These are phyloP conservation scores for Piaya cayana DNA, from an alignment of 2,113 vertebrate genomes.

Conservation along the genomic window DNA sequence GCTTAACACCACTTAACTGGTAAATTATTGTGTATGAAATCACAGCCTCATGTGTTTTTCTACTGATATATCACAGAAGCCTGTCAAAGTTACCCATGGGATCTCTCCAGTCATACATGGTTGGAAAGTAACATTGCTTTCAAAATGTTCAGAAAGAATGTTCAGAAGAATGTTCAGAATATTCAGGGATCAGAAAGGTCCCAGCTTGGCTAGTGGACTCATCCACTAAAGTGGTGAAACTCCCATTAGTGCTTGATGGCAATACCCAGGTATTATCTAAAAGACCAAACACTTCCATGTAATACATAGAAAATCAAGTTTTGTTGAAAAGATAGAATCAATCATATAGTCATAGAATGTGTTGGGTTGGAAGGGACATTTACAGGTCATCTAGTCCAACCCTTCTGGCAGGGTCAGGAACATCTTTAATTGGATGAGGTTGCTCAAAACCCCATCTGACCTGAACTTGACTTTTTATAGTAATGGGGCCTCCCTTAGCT, in stretches of 20 bases:
- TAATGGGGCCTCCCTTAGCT: too few relatives aligned
- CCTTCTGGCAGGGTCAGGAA: too few relatives aligned
- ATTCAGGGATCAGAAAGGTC: not conserved
- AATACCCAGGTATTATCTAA: not conserved
- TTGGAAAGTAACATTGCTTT: not conserved
- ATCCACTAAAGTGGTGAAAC: not conserved
- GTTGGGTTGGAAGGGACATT: too few relatives aligned
- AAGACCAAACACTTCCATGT: not conserved
- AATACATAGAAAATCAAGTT: not conserved
- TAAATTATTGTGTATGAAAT: not conserved
- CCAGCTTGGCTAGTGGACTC: not conserved
- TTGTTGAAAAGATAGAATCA: not conserved
- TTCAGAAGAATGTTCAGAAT: too few relatives aligned
- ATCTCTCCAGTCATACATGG: not conserved
- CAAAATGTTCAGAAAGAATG: too few relatives aligned
- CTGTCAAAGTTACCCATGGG: not conserved
- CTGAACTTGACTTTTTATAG: too few relatives aligned
- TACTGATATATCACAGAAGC: not conserved
- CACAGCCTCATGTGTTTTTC: not conserved
- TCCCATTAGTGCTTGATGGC: not conserved
- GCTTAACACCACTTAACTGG: not conserved
- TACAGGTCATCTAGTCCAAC: too few relatives aligned
- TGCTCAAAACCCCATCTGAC: too few relatives aligned
- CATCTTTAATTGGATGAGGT: too few relatives aligned
- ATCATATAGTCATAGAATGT: too few relatives aligned